These are phyloP conservation scores for Syndactyla subalaris DNA, from an alignment of 2,797 vertebrate species.

Conservation along the genomic window DNA sequence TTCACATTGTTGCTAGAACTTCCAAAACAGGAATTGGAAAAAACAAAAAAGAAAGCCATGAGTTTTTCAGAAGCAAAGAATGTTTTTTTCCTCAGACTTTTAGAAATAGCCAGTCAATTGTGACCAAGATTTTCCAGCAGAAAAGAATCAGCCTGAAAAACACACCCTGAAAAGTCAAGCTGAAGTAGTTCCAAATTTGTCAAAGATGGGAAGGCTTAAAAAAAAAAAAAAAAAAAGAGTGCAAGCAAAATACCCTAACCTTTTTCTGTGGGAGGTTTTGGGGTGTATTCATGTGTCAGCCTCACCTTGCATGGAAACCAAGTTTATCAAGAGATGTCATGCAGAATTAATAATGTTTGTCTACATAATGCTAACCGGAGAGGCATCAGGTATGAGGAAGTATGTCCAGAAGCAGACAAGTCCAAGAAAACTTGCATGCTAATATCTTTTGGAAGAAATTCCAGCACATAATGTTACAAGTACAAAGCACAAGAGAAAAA, in stretches of 20 bases:
- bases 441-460: not conserved
- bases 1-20: not conserved
- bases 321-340: not conserved
- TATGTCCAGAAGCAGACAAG: not conserved
- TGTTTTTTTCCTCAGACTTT: not conserved
- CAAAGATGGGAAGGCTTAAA: not conserved
- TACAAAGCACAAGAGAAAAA: not conserved
- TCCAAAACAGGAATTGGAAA: not conserved
- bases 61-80: not conserved
- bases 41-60: not conserved
- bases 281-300: not conserved
- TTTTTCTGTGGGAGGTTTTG: not conserved
- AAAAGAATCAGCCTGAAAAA: not conserved
- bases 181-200: not conserved
- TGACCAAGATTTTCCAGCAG: constrained; percentile 2
- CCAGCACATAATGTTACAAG: not conserved
- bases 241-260: not conserved
- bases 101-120: not conserved
- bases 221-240: not conserved
- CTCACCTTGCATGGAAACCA: not conserved
- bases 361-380: not conserved
- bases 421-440: not conserved
- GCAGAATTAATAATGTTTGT: not conserved
- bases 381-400: not conserved
- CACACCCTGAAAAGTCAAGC: not conserved